Evolutionary conservation across 2,113 vertebrate species (phyloP).

Genomic region (Mixornis gularis): DNA sequence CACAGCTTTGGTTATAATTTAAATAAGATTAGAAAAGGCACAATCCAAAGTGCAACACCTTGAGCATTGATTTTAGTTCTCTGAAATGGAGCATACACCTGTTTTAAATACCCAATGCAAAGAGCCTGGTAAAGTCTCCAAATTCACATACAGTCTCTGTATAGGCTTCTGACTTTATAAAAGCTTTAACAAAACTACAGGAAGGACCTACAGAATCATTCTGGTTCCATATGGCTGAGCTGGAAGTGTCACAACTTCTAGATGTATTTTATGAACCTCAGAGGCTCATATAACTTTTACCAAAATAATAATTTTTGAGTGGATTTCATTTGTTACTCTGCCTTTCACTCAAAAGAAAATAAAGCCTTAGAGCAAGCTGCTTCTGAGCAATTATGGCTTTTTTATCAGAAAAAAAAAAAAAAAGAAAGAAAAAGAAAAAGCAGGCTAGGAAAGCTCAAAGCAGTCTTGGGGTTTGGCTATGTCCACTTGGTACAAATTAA

Average conservation of each 20-base stretch:
- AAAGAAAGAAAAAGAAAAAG: background rate
- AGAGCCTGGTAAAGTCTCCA: background rate
- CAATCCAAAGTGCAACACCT: background rate
- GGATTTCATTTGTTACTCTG: background rate
- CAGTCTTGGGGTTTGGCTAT: background rate
- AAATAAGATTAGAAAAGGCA: background rate
- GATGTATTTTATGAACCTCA: background rate
- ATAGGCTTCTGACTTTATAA: background rate
- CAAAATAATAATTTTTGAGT: background rate
- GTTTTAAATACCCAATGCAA: background rate
- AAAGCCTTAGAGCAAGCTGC: accelerated
- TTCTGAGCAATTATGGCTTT: background rate
- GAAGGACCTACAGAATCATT: background rate
- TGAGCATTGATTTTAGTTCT: background rate
- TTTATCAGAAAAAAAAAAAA: background rate
- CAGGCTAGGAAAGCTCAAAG: background rate
- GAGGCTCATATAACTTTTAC: background rate
- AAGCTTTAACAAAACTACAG: background rate
- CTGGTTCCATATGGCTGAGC: background rate
- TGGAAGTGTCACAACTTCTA: background rate
- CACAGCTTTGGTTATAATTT: background rate
- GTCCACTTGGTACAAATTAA: background rate
- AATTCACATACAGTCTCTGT: background rate
- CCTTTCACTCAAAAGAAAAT: background rate
- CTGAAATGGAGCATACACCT: background rate